These are phyloP conservation scores for Leucosticte australis DNA, from an alignment of 2,113 vertebrate genomes.

Conservation along the genomic window DNA sequence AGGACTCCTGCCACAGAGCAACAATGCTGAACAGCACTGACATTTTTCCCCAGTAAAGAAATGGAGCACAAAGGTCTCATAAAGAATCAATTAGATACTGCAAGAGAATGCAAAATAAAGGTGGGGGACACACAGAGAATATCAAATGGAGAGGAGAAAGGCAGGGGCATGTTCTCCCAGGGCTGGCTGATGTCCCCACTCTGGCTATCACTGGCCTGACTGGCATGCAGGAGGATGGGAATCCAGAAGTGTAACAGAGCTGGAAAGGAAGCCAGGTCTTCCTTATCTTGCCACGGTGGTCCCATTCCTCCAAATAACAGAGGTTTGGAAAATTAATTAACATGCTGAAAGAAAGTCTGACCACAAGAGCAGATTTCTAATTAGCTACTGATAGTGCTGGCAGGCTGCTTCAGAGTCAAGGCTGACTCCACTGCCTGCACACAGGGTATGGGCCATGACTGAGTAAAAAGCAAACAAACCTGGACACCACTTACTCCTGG, in stretches of 20 bases:
- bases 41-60: not conserved
- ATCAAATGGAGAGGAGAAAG: not conserved
- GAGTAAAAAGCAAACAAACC: not conserved
- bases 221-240: not conserved
- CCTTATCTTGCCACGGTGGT: not conserved
- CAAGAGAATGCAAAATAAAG: not conserved
- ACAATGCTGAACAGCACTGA: not conserved
- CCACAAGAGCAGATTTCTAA: not conserved
- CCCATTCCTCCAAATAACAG: not conserved
- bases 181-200: not conserved
- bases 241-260: not conserved
- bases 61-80: not conserved
- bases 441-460: not conserved
- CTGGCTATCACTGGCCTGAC: not conserved
- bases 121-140: not conserved
- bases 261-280: not conserved
- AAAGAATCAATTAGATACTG: constrained; percentile 29
- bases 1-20: not conserved
- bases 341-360: constrained; percentile 13
- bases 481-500: not conserved
- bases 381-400: not conserved
- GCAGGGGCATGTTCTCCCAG: not conserved
- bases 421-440: not conserved
- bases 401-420: not conserved
- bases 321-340: constrained; percentile 40